These are phyloP conservation scores for Trinorchestia longiramus DNA, from an alignment of 1,140 invertebrate genomes.

Conservation along the genomic window DNA sequence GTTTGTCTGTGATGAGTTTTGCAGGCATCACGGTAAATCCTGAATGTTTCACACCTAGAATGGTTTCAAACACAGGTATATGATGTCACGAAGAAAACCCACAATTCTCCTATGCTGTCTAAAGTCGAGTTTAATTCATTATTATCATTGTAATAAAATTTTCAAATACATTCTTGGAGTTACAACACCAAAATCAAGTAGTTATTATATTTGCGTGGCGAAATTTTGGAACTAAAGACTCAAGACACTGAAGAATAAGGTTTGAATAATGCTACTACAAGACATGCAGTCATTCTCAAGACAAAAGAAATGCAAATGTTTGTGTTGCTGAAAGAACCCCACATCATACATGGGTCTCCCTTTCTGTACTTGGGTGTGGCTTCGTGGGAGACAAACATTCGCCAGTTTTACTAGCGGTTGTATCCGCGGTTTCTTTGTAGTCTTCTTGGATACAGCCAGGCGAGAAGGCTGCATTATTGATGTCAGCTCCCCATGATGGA, in stretches of 20 bases:
- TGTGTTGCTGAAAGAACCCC: neutral
- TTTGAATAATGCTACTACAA: neutral
- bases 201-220: neutral
- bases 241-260: neutral
- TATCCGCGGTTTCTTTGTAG: neutral
- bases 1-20: neutral
- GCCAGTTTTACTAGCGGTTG: neutral
- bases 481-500: constrained; percentile 11
- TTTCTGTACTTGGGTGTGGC: constrained; percentile 14
- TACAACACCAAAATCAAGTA: neutral
- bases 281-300: neutral
- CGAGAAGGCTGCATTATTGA: constrained; percentile 1
- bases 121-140: neutral
- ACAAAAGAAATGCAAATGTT: neutral
- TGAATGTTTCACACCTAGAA: neutral
- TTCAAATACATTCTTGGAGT: neutral
- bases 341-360: constrained; percentile 34
- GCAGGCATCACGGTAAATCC: neutral
- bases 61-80: neutral
- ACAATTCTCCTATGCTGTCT: neutral
- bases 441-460: constrained; percentile 1
- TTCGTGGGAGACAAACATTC: constrained; percentile 13
- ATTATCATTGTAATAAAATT: neutral
- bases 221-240: neutral
- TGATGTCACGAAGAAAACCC: neutral